These are phyloP conservation scores for Macrophya annulata DNA, from an alignment of 2,888 invertebrate genomes.

Conservation along the genomic window DNA sequence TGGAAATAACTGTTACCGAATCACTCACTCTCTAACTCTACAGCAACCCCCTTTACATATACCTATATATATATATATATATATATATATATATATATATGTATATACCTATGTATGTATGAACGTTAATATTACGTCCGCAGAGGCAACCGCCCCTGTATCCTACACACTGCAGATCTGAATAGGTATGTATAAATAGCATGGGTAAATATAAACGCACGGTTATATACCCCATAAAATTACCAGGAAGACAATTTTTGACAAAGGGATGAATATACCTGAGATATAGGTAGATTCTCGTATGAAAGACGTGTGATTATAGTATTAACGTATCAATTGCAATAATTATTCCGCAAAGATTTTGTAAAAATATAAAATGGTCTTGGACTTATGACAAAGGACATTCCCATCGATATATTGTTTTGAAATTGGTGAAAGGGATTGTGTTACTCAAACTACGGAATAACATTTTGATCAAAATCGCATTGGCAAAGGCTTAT, in stretches of 20 bases:
- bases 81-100: neutral
- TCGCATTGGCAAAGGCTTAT: neutral
- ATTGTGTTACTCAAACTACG: neutral
- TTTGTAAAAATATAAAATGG: neutral
- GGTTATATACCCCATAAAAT: neutral
- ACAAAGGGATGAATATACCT: neutral
- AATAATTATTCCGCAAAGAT: neutral
- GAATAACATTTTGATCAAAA: neutral
- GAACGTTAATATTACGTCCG: neutral
- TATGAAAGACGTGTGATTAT: no score
- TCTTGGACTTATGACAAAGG: no score
- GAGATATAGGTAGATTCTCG: neutral
- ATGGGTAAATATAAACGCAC: conserved; percentile 1
- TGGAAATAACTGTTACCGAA: conserved; percentile 50
- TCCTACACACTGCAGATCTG: neutral
- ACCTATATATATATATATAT: neutral
- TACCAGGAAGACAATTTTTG: neutral
- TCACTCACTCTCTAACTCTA: conserved; percentile 31
- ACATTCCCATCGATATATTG: neutral
- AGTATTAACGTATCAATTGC: no score
- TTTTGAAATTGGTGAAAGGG: neutral
- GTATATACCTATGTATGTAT: neutral
- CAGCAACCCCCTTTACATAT: neutral
- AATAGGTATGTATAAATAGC: neutral
- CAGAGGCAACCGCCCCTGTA: neutral